These are phyloP conservation scores for Acanthopagrus latus DNA, from an alignment of 2,797 vertebrate species.

Conservation along the genomic window DNA sequence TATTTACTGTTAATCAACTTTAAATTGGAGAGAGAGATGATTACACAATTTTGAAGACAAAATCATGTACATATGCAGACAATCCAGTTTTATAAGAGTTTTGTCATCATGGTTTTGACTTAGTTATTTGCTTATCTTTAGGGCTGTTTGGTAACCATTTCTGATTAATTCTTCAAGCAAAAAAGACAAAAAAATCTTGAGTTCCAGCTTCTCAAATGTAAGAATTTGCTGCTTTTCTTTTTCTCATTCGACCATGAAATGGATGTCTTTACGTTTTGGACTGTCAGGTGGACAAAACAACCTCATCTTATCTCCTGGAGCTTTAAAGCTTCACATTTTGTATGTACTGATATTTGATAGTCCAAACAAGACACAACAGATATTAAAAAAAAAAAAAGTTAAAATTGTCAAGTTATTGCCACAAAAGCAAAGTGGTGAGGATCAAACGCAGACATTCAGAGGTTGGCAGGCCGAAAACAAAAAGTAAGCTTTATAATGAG, in stretches of 20 bases:
- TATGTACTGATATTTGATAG: neutral
- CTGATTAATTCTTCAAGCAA: neutral
- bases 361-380: neutral
- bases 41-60: neutral
- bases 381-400: no score
- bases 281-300: neutral
- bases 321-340: neutral
- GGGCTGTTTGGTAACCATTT: neutral
- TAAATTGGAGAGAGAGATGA: neutral
- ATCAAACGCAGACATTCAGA: no score
- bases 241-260: neutral
- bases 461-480: no score
- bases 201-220: neutral
- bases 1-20: neutral
- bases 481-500: no score
- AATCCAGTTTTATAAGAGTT: neutral
- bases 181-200: neutral
- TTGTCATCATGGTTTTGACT: neutral
- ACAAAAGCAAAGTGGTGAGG: no score
- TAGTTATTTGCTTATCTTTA: neutral
- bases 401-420: no score
- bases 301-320: neutral
- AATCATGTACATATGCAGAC: neutral
- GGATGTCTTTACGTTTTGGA: neutral
- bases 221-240: neutral